phyloP scores from a whole-genome alignment of 2,113 vertebrate genomes.

The Catharus bicknelli region DNA sequence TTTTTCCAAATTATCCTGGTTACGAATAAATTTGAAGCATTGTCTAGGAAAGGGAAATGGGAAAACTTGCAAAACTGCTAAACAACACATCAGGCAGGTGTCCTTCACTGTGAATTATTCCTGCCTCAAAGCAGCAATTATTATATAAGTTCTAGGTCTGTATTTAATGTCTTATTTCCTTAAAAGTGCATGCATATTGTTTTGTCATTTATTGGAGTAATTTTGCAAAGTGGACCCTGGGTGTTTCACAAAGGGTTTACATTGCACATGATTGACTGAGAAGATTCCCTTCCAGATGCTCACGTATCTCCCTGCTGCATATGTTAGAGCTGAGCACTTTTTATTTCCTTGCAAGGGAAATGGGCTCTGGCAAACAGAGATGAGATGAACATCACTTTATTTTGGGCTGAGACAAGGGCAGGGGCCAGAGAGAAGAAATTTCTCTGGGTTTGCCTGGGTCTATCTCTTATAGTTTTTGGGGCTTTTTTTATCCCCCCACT shows the following conservation, averaged over 20 bases:
- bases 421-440: background rate
- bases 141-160: background rate
- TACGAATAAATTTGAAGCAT: background rate
- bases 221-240: conserved; percentile 5
- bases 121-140: background rate
- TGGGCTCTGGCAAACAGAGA: background rate
- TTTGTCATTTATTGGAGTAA: conserved; percentile 3
- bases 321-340: background rate
- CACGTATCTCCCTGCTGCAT: background rate
- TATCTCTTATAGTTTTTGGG: background rate
- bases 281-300: conserved; percentile 21
- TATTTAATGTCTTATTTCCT: conserved; percentile 28
- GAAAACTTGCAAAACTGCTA: background rate
- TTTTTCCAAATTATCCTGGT: background rate
- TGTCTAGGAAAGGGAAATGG: background rate
- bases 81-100: background rate
- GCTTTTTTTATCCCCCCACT: too few relatives aligned
- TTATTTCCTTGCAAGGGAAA: conserved; percentile 34
- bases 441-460: background rate
- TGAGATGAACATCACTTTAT: background rate
- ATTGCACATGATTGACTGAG: background rate
- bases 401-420: background rate
- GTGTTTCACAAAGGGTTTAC: background rate
- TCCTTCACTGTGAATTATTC: background rate
- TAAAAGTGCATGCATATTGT: background rate